Conservation (phyloP, 2,888 invertebrate species). For the Parapristionchus giblindavisi region DNA sequence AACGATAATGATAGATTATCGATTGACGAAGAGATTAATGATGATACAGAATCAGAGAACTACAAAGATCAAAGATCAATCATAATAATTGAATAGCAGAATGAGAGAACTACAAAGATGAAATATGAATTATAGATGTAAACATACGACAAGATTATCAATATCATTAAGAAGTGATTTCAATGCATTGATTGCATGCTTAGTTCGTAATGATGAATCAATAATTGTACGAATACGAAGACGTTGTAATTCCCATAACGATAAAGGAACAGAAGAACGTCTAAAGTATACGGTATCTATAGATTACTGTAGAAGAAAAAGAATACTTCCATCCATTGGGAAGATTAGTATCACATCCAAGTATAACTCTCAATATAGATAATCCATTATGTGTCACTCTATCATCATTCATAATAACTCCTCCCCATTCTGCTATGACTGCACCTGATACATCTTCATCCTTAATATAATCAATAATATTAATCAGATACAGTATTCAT, state of each 20-base stretch:
- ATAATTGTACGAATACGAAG: background rate
- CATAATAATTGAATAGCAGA: background rate
- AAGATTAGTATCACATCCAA: conserved; percentile 51
- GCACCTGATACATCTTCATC: conserved; percentile 53
- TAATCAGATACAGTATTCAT: background rate
- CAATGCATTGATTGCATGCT: conserved; percentile 27
- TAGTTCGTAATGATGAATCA: conserved; percentile 13
- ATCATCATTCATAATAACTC: conserved; percentile 45
- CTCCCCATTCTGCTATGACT: conserved; percentile 65
- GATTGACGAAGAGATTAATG: conserved; percentile 14
- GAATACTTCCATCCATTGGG: conserved; percentile 40
- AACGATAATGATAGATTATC: background rate
- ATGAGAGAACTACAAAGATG: background rate
- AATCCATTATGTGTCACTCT: conserved; percentile 50
- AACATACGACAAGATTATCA: conserved; percentile 26
- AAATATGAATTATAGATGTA: background rate
- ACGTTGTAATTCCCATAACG: conserved; percentile 53
- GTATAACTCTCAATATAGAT: conserved; percentile 54
- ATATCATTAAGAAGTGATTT: conserved; percentile 3
- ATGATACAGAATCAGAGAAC: conserved; percentile 11
- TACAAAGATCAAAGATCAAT: background rate
- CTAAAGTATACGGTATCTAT: background rate
- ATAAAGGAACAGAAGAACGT: conserved; percentile 47
- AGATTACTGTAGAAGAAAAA: background rate
- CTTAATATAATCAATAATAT: conserved; percentile 25